Evolutionary conservation across 2,888 invertebrate species (phyloP).

Genomic region (Tenthredo mesomela): DNA sequence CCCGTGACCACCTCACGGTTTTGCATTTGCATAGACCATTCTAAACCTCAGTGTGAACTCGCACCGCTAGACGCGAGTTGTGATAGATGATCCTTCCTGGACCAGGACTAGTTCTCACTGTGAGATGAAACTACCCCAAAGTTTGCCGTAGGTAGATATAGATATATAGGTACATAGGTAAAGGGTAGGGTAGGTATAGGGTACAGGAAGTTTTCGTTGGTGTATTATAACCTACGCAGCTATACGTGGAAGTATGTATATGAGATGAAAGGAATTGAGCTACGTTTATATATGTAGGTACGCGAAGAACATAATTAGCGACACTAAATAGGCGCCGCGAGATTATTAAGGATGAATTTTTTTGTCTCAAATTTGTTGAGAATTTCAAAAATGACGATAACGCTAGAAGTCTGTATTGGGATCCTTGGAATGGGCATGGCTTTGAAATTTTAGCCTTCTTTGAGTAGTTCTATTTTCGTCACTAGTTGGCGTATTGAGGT

Average conservation of each 20-base stretch:
- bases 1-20: conserved; percentile 32
- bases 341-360: neutral
- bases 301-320: neutral
- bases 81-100: conserved; percentile 34
- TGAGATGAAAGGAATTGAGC: neutral
- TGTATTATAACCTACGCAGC: neutral
- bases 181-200: too few relatives aligned
- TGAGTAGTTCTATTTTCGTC: too few relatives aligned
- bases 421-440: too few relatives aligned
- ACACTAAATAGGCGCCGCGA: neutral
- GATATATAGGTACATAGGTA: neutral
- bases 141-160: neutral
- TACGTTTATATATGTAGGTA: neutral
- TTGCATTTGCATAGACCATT: conserved; percentile 55
- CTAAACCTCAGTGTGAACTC: conserved; percentile 25
- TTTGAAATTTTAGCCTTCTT: too few relatives aligned
- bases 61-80: conserved; percentile 8
- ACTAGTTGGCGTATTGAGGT: too few relatives aligned
- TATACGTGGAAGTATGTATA: neutral
- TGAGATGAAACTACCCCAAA: conserved; percentile 33
- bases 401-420: too few relatives aligned
- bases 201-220: neutral
- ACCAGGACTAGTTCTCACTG: conserved; percentile 16
- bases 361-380: neutral
- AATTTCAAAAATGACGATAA: too few relatives aligned